These are phyloP conservation scores for Sarotherodon lohbergeri DNA, from an alignment of 2,113 vertebrate species.

Conservation along the genomic window DNA sequence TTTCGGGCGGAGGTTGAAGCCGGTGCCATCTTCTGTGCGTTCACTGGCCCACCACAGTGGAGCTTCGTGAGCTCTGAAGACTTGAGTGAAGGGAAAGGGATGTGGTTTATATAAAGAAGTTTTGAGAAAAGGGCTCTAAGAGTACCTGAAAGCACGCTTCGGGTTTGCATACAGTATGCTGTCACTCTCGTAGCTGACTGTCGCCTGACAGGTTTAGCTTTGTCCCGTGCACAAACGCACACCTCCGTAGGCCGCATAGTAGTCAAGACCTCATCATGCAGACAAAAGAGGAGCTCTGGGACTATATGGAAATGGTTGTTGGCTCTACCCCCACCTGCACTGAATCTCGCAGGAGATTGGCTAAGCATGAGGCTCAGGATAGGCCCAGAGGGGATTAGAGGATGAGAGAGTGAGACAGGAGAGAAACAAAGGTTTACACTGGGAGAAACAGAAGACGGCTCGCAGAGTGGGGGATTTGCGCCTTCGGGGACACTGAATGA, in stretches of 20 bases:
- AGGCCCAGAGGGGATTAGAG: conserved; percentile 21
- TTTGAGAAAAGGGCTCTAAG: background rate
- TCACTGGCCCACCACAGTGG: background rate
- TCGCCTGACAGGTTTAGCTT: conserved; percentile 43
- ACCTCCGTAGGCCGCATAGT: background rate
- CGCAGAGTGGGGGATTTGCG: background rate
- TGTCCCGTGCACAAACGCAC: background rate
- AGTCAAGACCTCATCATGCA: conserved; percentile 32
- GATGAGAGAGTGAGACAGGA: background rate
- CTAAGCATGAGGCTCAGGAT: conserved; percentile 31
- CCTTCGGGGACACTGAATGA: background rate
- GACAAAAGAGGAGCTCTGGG: conserved; percentile 9
- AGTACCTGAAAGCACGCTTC: background rate
- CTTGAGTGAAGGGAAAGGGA: conserved; percentile 32
- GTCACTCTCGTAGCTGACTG: conserved; percentile 23
- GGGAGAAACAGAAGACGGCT: background rate
- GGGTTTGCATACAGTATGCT: background rate
- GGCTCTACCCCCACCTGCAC: conserved; percentile 19
- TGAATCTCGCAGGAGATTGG: conserved; percentile 25
- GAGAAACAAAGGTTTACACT: background rate
- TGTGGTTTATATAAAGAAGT: conserved; percentile 48
- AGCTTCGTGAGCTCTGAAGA: background rate
- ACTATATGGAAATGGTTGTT: background rate
- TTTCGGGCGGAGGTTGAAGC: background rate
- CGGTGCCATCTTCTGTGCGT: background rate